Evolutionary conservation across 2,113 vertebrate species (phyloP), one percentile per base, ranked within the genome.

Genomic region (Clarias macrocephalus): DNA sequence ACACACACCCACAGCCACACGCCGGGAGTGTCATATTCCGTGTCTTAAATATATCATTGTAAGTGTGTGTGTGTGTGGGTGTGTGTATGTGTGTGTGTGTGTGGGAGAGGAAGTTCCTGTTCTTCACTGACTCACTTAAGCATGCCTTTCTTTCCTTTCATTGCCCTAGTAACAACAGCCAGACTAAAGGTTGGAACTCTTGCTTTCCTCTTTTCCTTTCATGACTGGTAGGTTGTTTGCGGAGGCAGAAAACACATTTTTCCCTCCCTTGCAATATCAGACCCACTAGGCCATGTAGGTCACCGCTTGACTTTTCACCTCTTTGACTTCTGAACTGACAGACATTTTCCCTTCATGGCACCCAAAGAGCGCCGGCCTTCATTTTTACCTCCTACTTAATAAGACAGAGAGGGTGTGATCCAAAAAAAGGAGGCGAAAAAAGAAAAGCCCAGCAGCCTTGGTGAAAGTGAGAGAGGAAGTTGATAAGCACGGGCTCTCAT

Each of bases 231-330:
- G 54, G 77, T 63, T 77, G 72, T 79, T 83, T 33, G 87, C 83
- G 86, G 89, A 90, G 89, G 92, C 89, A 89, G 90, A 62, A 80
- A 81, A 80, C 33, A 56, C 37, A 13, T 30, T 52, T n/a, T 59
- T 82, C 48, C 84, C 59, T 65, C 60, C 89, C 86, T 86, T 90
- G 89, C 87, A 91, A 93, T 94, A 94, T 95, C 93, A 92, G 90
- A 87, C 90, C 93, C 94, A 90, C 94, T 92, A 11, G 11, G 23
- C 0, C 48, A 76, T 37, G 75, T 68, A 73, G 82, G 89, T 94
- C 93, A 94, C 93, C 93, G 93, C 86, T 90, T 94, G 94, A 94
- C 94, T 94, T 88, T 93, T 93, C 94, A 94, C 92, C 93, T 95
- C 88, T 93, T 93, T 93, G 94, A 92, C 93, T 95, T 92, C 94